Base-by-base conservation (phyloP, 2,797 vertebrate species). In the Xenentodon cancila region DNA sequence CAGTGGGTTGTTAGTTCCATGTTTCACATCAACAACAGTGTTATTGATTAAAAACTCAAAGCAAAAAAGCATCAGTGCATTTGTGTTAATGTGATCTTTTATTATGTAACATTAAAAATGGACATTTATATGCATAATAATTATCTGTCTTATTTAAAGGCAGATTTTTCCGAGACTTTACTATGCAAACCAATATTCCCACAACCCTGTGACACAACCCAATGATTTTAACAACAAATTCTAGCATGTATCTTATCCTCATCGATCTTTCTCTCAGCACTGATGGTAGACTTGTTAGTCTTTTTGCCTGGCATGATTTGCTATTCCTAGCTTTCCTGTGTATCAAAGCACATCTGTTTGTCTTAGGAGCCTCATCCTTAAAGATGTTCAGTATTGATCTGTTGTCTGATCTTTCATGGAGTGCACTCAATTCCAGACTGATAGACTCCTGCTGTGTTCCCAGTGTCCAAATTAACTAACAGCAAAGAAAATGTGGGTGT, bases 381-480 rank as follows among this genome's bases (percentile, higher is more conserved):
- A 90, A 83, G 81, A 91, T 90, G 77, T 69, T 22, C 19, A 58
- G 48, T 82, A 93, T 93, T 83, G 90, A 93, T 93, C 82, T 87
- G 80, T 86, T 91, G 90, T 89, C 89, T 91, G 87, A 84, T 88
- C 89, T 87, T 89, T 88, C 81, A 91, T 79, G 82, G 83, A 88
- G 76, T 84, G 63, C 82, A 82, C 79, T 89, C 76, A 68, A 79
- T 89, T 87, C 76, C 77, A 86, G 84, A 86, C 82, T 85, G 81
- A 89, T 87, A 59, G 82, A 86, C 84, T 87, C 68, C 67, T 50
- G 64, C 53, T 86, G 61, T 79, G 73, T 86, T 84, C 83, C 59
- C 73, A 66, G 51, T 30, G 59, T 76, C 53, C 27, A 51, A 70
- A 68, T 34, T 70, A 46, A 43, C 63, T 48, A 59, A 53, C 21